Percentiles rank a stretch among this genome's conserved stretches.
These are phyloP conservation scores for Gisinianus flammeolus DNA, from an alignment of 2,888 invertebrate species.

Conservation along the genomic window DNA sequence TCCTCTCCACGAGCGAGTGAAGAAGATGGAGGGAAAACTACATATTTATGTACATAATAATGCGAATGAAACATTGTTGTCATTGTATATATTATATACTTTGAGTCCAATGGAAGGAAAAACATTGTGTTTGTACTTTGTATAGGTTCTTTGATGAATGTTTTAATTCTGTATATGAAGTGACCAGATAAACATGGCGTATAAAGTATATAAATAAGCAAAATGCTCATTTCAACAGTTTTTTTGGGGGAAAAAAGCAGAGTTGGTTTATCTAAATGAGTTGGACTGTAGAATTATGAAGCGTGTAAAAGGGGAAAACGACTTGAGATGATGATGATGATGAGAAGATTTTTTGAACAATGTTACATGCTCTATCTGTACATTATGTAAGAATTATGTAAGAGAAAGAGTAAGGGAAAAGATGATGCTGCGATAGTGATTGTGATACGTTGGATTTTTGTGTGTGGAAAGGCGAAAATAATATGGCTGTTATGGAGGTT, in stretches of 20 bases:
- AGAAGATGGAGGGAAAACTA: not conserved
- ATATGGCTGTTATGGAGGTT: not conserved
- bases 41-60: no score
- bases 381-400: not conserved
- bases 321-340: not conserved
- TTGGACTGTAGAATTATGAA: not conserved
- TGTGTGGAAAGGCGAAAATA: not conserved
- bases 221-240: no score
- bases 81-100: no score
- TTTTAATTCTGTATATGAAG: not conserved
- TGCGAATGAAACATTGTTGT: no score
- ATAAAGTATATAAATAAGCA: no score
- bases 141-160: not conserved
- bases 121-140: not conserved
- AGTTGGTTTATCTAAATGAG: not conserved
- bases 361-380: not conserved
- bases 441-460: not conserved
- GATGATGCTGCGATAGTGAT: not conserved
- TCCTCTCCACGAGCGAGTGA: not conserved
- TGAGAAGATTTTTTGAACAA: not conserved
- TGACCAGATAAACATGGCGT: no score
- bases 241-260: not conserved
- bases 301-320: conserved; percentile 7
- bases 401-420: not conserved
- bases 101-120: not conserved